Percentiles rank a stretch among this genome's conserved stretches.
phyloP scores from a whole-genome alignment of 1,140 invertebrate genomes.

The Mesaphorura yosii region DNA sequence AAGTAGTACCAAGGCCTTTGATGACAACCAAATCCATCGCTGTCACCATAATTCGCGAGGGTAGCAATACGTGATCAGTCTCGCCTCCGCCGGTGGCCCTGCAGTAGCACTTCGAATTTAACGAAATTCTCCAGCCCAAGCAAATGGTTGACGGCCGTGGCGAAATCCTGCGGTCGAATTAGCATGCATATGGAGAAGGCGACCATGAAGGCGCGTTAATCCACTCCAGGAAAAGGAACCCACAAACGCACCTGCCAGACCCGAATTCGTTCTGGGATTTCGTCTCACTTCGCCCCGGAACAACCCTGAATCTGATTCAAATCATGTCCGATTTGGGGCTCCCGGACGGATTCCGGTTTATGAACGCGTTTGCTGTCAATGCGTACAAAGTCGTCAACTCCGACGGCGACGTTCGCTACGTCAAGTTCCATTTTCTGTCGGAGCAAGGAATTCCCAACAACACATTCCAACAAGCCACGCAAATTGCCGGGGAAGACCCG shows the following conservation, averaged over 20 bases:
- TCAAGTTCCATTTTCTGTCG: constrained; percentile 46
- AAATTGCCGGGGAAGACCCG: constrained; percentile 46
- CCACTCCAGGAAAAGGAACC: constrained; percentile 44
- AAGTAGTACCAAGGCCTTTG: too few species aligned
- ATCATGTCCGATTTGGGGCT: neutral
- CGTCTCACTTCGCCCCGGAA: constrained; percentile 42
- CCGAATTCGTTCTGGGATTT: constrained; percentile 46
- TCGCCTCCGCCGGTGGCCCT: too few species aligned
- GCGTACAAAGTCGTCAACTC: constrained; percentile 47
- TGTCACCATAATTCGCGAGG: too few species aligned
- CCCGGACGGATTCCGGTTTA: neutral
- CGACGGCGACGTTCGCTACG: constrained; percentile 38
- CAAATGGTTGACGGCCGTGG: too few species aligned
- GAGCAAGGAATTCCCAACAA: constrained; percentile 47
- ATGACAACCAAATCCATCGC: too few species aligned
- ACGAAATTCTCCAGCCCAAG: too few species aligned
- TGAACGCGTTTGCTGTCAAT: constrained; percentile 41
- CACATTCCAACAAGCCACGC: constrained; percentile 38
- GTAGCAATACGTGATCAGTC: too few species aligned
- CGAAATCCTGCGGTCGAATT: too few species aligned
- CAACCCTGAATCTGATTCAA: constrained; percentile 40
- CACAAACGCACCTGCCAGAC: constrained; percentile 67
- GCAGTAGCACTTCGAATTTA: too few species aligned
- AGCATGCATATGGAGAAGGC: too few species aligned
- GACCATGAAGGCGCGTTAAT: too few species aligned